Base-by-base conservation (phyloP, 2,888 invertebrate species). In the Scaptomyza caliginosa region DNA sequence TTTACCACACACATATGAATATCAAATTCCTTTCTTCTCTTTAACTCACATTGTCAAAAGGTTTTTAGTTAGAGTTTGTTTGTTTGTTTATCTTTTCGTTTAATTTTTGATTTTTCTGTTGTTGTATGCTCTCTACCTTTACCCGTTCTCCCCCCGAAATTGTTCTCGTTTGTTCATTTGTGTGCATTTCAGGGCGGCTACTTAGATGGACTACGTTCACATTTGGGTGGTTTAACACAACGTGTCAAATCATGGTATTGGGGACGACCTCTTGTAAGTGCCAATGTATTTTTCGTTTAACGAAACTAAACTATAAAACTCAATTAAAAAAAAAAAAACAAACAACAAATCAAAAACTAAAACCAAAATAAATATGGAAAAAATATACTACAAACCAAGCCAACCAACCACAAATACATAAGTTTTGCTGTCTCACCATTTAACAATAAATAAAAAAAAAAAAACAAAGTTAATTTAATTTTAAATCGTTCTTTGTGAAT, bases 221-320 rank as follows among this genome's bases (percentile, higher is more conserved):
- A 96, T 94, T 95, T 97, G 94, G 96, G 96, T 94, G 96, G 96
- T 94, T 96, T 96, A 95, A 97, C 97, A 94, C 96, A 96, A 95
- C 96, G 96, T 95, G 96, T 96, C 94, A 96, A 96, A 94, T 96
- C 96, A 94, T 97, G 97, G 96, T 97, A 97, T 95, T 96, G 96
- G 96, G 97, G 96, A 94, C 95, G 96, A 95, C 96, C 96, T 95
- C 96, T 96, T 94, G 96, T 96, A 96, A 96, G 96, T 96, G 94
- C 91, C 91, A 91, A 90, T 90, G 90, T 91, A 90, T 90, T 90
- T 89, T 90, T 88, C 88, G 86, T 89, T 84, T 74, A 82, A 79
- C 76, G 82, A 77, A 79, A 86, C 51, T 71, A 70, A 79, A 74
- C 40, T 42, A 64, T 34, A 48, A 64, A 78, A 71, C 49, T 65